Percentiles rank a stretch among this genome's conserved stretches.
Evolutionary conservation across 2,888 invertebrate species (phyloP).

Genomic region (Mythimna albipuncta): DNA sequence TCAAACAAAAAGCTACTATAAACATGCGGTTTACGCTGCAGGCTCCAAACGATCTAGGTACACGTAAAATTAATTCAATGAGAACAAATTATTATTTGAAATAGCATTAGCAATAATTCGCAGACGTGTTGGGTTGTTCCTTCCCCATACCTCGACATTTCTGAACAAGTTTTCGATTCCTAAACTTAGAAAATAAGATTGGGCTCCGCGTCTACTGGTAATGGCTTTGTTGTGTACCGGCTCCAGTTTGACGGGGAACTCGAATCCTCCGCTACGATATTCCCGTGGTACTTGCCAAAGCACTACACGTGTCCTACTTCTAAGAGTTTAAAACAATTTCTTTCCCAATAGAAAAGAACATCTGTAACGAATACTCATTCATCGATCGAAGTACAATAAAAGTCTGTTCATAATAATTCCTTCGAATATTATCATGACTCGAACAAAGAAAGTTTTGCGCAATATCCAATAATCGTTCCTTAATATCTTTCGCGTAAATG

Average conservation of each 20-base stretch:
- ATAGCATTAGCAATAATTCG: constrained; percentile 32
- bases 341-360: constrained; percentile 49
- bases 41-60: constrained; percentile 29
- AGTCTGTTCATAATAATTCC: constrained; percentile 67
- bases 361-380: constrained; percentile 48
- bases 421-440: constrained; percentile 65
- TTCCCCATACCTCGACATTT: constrained; percentile 65
- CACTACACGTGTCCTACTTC: constrained; percentile 74
- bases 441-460: constrained; percentile 74
- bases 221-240: constrained; percentile 87
- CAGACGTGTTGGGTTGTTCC: constrained; percentile 42
- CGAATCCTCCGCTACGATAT: constrained; percentile 77
- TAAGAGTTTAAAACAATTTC: constrained; percentile 65
- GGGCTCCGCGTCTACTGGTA: constrained; percentile 77
- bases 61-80: constrained; percentile 48
- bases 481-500: constrained; percentile 76
- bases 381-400: constrained; percentile 55
- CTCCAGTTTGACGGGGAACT: constrained; percentile 78
- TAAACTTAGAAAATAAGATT: constrained; percentile 82
- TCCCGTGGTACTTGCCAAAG: constrained; percentile 76
- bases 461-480: constrained; percentile 77
- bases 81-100: constrained; percentile 33
- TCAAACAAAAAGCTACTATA: constrained; percentile 51
- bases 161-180: constrained; percentile 76
- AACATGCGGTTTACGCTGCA: constrained; percentile 55